These are phyloP conservation scores for Xanthorhoe designata DNA, from an alignment of 2,888 invertebrate genomes.

Conservation along the genomic window DNA sequence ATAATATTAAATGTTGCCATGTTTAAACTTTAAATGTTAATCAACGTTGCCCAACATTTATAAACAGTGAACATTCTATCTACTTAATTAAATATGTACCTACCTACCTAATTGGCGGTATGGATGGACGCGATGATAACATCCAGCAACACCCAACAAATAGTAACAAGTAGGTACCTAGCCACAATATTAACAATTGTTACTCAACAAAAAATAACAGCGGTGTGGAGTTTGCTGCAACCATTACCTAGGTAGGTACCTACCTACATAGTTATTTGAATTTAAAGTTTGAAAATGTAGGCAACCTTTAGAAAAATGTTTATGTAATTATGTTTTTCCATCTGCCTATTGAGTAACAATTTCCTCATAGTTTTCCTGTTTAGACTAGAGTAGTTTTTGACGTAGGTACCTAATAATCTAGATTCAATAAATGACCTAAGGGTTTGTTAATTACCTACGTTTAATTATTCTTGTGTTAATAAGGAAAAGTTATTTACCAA, in stretches of 20 bases:
- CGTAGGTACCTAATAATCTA: conserved; percentile 7
- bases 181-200: too few species aligned
- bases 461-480: background rate
- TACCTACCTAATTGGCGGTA: too few species aligned
- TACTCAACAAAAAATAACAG: too few species aligned
- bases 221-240: too few species aligned
- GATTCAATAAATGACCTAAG: background rate
- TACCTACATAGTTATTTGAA: background rate
- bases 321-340: background rate
- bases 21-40: too few species aligned
- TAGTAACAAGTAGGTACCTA: background rate
- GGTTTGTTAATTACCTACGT: background rate
- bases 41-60: too few species aligned
- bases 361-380: conserved; percentile 20
- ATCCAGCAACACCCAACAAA: too few species aligned
- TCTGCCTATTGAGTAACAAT: background rate
- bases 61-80: too few species aligned
- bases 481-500: background rate
- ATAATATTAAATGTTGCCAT: too few species aligned
- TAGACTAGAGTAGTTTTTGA: background rate
- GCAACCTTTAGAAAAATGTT: background rate
- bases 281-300: background rate
- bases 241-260: too few species aligned
- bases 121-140: too few species aligned
- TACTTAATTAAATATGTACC: too few species aligned